Evolutionary conservation across 2,113 vertebrate species (phyloP).

Genomic region (Chaetops frenatus): DNA sequence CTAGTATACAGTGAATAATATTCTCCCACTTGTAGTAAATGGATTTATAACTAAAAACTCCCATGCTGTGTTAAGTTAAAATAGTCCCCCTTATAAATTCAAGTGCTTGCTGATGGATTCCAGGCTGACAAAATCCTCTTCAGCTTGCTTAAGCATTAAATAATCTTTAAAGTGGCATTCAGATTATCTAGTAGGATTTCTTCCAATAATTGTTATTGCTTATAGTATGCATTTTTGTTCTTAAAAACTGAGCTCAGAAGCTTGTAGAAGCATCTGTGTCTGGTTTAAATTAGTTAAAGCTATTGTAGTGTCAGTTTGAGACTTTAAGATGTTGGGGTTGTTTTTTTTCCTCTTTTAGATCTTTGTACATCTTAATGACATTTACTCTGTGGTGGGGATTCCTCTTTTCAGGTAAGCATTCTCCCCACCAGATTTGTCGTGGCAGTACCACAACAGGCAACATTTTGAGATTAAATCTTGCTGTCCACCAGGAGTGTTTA

Average conservation of each 20-base stretch:
- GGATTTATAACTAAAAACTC: neutral
- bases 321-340: neutral
- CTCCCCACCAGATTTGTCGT: neutral
- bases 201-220: neutral
- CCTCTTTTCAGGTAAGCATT: constrained; percentile 82
- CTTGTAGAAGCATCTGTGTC: neutral
- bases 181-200: neutral
- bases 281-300: neutral
- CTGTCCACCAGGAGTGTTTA: neutral
- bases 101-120: neutral
- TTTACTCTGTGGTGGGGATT: constrained; percentile 83
- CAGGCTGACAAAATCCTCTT: neutral
- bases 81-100: neutral
- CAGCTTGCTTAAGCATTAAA: neutral
- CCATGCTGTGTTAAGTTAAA: neutral
- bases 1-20: neutral
- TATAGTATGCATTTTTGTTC: neutral
- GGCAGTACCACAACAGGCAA: neutral
- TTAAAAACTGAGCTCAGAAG: neutral
- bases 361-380: constrained; percentile 83
- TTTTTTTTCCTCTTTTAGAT: constrained; percentile 67
- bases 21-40: neutral
- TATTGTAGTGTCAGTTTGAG: neutral
- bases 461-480: neutral
- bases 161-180: neutral